Evolutionary conservation across 2,888 invertebrate species (phyloP).

Genomic region (Trypoxylon attenuatum): DNA sequence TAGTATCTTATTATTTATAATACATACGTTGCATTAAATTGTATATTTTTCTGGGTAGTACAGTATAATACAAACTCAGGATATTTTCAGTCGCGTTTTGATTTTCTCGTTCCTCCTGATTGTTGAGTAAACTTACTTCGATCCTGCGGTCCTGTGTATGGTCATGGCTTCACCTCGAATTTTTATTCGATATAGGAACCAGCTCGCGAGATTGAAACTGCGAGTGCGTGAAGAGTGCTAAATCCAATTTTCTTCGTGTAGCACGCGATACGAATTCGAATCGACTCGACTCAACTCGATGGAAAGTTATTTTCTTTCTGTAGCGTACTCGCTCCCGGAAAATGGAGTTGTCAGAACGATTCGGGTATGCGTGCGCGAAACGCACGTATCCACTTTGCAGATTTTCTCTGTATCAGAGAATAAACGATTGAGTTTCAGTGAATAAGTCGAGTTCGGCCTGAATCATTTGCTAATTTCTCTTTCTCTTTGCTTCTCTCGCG

Average conservation of each 20-base stretch:
- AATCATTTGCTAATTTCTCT: conserved; percentile 9
- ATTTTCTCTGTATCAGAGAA: not conserved
- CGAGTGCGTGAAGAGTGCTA: conserved; percentile 48
- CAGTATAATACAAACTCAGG: too few species aligned
- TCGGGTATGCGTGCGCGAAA: conserved; percentile 16
- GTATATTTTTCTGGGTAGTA: too few species aligned
- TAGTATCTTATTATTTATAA: too few species aligned
- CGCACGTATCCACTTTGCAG: not conserved
- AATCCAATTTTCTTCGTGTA: conserved; percentile 52
- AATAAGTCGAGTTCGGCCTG: too few species aligned
- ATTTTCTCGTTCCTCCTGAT: too few species aligned
- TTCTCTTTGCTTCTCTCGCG: not conserved
- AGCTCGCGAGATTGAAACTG: conserved; percentile 53
- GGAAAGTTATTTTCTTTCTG: conserved; percentile 54
- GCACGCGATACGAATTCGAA: conserved; percentile 51
- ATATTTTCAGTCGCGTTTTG: too few species aligned
- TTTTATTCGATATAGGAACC: conserved; percentile 27
- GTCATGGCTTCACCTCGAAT: conserved; percentile 9
- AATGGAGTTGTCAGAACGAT: conserved; percentile 25
- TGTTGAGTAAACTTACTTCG: too few species aligned
- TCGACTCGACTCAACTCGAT: conserved; percentile 41
- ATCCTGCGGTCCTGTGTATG: not conserved
- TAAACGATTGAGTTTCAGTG: not conserved
- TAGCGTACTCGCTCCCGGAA: conserved; percentile 30
- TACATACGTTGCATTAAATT: too few species aligned